Percentiles rank a stretch among this genome's conserved stretches.
Conservation (phyloP, 2,797 vertebrate genomes). For the Yasuhikotakia modesta region DNA sequence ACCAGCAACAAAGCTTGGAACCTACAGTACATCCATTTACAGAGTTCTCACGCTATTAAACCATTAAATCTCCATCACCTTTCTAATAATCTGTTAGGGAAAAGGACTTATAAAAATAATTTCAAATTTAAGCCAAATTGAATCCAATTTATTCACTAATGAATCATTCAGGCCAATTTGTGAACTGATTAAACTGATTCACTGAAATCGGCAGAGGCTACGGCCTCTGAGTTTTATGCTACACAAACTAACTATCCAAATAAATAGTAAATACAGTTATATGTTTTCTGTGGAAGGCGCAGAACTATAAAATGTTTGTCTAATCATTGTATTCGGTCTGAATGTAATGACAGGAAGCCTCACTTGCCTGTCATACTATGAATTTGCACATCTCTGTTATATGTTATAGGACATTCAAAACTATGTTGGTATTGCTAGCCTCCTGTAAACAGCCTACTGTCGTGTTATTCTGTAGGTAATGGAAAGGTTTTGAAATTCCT, state of each 20-base stretch:
- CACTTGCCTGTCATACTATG: too few species aligned
- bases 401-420: too few species aligned
- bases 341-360: too few species aligned
- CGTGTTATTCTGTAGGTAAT: too few species aligned
- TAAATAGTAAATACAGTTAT: too few species aligned
- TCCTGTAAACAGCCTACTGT: too few species aligned
- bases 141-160: background rate
- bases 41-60: background rate
- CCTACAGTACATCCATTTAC: background rate
- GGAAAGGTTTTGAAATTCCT: background rate
- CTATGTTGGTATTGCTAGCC: too few species aligned
- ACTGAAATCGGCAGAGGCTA: background rate
- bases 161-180: background rate
- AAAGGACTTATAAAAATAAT: background rate
- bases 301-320: too few species aligned
- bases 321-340: too few species aligned
- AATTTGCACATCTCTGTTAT: too few species aligned
- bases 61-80: background rate
- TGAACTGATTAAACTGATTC: background rate
- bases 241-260: background rate
- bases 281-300: too few species aligned
- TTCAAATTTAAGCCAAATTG: background rate
- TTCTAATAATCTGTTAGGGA: background rate
- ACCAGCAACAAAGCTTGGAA: background rate
- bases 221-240: background rate